phyloP scores from a whole-genome alignment of 2,113 vertebrate species.

The Parotia lawesii region DNA sequence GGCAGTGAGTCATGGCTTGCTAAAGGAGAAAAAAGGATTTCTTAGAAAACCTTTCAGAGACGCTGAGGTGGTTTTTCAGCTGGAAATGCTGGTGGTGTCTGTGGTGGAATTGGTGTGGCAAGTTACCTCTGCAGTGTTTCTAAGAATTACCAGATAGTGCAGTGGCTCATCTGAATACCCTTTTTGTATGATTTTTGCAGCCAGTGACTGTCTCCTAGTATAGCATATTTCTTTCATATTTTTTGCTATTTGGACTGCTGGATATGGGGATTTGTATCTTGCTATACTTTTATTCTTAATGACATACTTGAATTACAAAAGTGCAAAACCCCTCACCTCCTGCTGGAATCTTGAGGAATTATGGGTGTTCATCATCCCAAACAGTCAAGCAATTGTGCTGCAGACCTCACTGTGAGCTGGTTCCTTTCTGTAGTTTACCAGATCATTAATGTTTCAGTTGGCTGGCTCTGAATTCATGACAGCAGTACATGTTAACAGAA shows the following conservation, averaged over 20 bases:
- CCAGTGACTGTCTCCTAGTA: not conserved
- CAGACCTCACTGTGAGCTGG: not conserved
- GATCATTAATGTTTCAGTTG: slow-evolving; percentile 37
- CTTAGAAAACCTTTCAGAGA: slow-evolving; percentile 49
- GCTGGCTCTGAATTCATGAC: slow-evolving; percentile 10
- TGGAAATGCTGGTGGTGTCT: slow-evolving; percentile 8
- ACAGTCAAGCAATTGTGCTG: not conserved
- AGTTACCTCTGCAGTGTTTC: slow-evolving; percentile 20
- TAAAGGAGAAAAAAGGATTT: slow-evolving; percentile 17
- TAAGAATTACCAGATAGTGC: not conserved
- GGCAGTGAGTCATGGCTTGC: slow-evolving; percentile 37
- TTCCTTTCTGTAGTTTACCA: not conserved
- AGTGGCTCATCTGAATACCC: not conserved
- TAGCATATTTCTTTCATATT: not conserved
- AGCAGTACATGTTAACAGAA: not conserved
- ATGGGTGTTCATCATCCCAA: not conserved
- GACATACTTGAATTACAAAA: not conserved
- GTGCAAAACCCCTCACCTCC: not conserved
- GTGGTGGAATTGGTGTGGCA: slow-evolving; percentile 8
- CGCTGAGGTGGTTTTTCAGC: not conserved
- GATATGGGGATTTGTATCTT: not conserved
- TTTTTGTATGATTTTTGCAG: not conserved
- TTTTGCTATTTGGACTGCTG: not conserved
- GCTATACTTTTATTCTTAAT: not conserved
- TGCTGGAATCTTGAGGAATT: not conserved